Evolutionary conservation across 2,113 vertebrate genomes (phyloP), one percentile per base, ranked within the genome.

Genomic region (Dermatemys mawii): DNA sequence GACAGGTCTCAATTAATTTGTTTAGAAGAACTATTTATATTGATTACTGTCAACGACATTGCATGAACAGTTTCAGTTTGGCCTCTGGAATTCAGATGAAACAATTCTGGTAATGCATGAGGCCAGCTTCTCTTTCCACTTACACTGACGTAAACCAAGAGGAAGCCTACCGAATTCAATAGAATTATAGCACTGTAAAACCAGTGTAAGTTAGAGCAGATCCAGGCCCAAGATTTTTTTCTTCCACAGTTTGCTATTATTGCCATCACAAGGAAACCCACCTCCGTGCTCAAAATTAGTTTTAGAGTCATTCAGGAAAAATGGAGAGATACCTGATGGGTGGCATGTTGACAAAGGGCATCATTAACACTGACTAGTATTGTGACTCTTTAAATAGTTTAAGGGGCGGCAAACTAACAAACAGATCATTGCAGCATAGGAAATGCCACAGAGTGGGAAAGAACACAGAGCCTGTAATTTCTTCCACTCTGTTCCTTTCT

Each of bases 271-370:
- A 50, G 3, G 86, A 11, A 91, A 60, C 8, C 51, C 85, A 63
- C 9, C 26, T 32, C 2, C 1, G 11, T 93, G 14, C 22, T 84
- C 85, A 76, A 82, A 32, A n/a, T 63, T 89, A 86, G 87, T 84
- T 57, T 38, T 9, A 50, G 78, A 14, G 86, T 57, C 75, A 27
- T 90, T 92, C 78, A 78, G 93, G 26, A 82, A 88, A 94, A 94
- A 88, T n/a, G 19, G 35, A 67, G 35, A n/a, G n/a, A 67, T 38
- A 67, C 8, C 27, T 89, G 41, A n/a, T 76, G 32, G 8, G 70
- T 90, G 29, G 83, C 54, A 93, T 83, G 95, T 87, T 44, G 13
- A 55, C 80, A 76, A 67, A n/a, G 38, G 35, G 19, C 35, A 67
- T 67, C 7, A n/a, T 67, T 21, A 38, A 67, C 17, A 21, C 63